A percentile compares a stretch with the other conserved stretches of the same genome.
Evolutionary conservation across 2,797 vertebrate species (phyloP).

Genomic region (Rallus crepitans): DNA sequence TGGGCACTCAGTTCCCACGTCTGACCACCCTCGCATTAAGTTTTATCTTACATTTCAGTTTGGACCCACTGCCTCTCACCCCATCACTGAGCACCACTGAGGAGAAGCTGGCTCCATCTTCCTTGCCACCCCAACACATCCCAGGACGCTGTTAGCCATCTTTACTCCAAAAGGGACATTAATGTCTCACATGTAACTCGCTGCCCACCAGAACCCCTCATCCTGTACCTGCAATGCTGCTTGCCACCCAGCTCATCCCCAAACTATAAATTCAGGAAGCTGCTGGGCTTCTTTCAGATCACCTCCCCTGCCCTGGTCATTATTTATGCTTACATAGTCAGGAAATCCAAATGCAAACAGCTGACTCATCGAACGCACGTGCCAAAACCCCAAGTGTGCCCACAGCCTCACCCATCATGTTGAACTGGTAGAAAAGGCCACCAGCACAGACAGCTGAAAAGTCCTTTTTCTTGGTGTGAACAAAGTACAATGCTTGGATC

Average conservation of each 20-base stretch:
- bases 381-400: neutral
- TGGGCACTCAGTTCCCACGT: rapidly evolving
- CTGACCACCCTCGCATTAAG: neutral
- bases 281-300: neutral
- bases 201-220: rapidly evolving
- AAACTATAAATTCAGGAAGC: neutral
- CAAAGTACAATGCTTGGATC: neutral
- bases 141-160: neutral
- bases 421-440: neutral
- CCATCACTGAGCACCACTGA: neutral
- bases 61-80: neutral
- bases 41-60: neutral
- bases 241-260: neutral
- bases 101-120: neutral
- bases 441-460: neutral
- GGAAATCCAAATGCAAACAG: neutral
- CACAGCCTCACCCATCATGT: neutral
- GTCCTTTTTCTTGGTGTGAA: neutral
- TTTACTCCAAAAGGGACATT: rapidly evolving
- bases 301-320: rapidly evolving
- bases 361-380: rapidly evolving
- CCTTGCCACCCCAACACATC: neutral
- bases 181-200: rapidly evolving
- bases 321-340: neutral
- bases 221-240: neutral